These are phyloP conservation scores for Pocillopora grandis DNA, from an alignment of 92 coral and sea anemone species.

Conservation along the genomic window DNA sequence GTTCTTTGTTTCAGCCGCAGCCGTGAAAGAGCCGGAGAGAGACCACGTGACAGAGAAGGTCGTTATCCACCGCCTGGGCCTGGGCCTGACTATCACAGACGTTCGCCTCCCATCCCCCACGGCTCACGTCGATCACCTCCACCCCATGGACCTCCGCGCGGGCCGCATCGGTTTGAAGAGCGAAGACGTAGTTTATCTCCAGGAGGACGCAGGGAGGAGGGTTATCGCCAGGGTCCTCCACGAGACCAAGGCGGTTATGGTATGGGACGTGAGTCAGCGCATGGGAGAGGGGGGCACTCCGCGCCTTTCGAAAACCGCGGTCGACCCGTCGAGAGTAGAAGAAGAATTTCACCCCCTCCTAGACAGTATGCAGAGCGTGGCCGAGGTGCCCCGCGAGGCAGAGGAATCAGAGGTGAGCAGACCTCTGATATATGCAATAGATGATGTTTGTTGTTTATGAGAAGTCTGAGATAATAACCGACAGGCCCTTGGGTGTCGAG, in stretches of 20 bases:
- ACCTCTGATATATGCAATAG: neutral
- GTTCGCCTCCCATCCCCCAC: constrained; percentile 70
- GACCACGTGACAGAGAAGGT: constrained; percentile 65
- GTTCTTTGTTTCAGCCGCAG: constrained; percentile 44
- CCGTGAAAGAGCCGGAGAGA: constrained; percentile 76
- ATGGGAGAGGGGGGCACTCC: constrained; percentile 74
- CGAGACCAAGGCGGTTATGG: constrained; percentile 63
- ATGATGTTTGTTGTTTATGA: neutral
- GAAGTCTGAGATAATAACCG: no score
- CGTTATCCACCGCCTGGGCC: constrained; percentile 58
- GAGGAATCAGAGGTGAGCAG: constrained; percentile 57
- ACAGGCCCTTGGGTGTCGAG: no score
- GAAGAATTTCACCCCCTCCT: constrained; percentile 71
- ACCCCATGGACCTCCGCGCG: constrained; percentile 64
- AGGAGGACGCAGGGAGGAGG: constrained; percentile 76
- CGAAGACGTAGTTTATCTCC: constrained; percentile 61
- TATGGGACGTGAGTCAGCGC: constrained; percentile 64
- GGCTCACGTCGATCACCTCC: constrained; percentile 54
- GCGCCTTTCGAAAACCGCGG: constrained; percentile 77
- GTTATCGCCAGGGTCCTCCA: constrained; percentile 77
- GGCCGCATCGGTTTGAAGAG: constrained; percentile 49
- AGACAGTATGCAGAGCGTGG: constrained; percentile 72
- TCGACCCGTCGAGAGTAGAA: constrained; percentile 65
- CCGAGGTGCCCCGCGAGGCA: constrained; percentile 60
- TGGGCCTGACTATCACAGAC: constrained; percentile 77